Percentiles rank a stretch among this genome's conserved stretches.
These are phyloP conservation scores for Melieria picta DNA, from an alignment of 2,888 invertebrate genomes.

Conservation along the genomic window DNA sequence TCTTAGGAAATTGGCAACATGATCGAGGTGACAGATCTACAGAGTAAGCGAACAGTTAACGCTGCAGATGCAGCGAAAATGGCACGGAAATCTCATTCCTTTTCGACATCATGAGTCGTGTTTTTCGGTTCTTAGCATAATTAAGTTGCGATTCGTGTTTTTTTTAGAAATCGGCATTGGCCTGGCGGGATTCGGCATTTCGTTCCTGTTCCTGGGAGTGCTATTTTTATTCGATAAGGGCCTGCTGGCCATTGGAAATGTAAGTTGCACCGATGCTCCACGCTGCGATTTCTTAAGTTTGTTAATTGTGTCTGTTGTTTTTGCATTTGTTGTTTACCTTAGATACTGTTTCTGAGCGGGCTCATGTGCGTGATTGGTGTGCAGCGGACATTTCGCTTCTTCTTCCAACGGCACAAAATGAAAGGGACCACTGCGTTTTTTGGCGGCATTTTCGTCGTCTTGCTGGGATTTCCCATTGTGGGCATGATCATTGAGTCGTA, in stretches of 20 bases:
- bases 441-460: constrained; percentile 90
- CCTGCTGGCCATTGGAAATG: constrained; percentile 98
- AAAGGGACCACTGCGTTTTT: constrained; percentile 91
- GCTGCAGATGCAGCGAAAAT: too few species aligned
- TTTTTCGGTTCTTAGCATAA: constrained; percentile 15
- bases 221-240: constrained; percentile 96
- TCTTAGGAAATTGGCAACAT: constrained; percentile 66
- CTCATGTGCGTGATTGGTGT: constrained; percentile 96
- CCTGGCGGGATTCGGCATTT: constrained; percentile 93
- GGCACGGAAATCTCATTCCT: background rate
- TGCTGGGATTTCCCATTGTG: constrained; percentile 94
- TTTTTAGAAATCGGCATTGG: constrained; percentile 94
- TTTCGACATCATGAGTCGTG: constrained; percentile 4
- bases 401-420: constrained; percentile 96
- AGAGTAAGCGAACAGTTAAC: constrained; percentile 73
- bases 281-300: background rate
- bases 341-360: constrained; percentile 97
- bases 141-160: constrained; percentile 59
- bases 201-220: constrained; percentile 94
- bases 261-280: constrained; percentile 69
- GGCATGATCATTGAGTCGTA: constrained; percentile 98
- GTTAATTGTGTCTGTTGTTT: background rate
- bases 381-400: constrained; percentile 94
- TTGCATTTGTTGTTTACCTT: constrained; percentile 65
- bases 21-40: constrained; percentile 86